These are phyloP conservation scores for Artibeus jamaicensis DNA, from an alignment of 2,797 vertebrate species.

Conservation along the genomic window DNA sequence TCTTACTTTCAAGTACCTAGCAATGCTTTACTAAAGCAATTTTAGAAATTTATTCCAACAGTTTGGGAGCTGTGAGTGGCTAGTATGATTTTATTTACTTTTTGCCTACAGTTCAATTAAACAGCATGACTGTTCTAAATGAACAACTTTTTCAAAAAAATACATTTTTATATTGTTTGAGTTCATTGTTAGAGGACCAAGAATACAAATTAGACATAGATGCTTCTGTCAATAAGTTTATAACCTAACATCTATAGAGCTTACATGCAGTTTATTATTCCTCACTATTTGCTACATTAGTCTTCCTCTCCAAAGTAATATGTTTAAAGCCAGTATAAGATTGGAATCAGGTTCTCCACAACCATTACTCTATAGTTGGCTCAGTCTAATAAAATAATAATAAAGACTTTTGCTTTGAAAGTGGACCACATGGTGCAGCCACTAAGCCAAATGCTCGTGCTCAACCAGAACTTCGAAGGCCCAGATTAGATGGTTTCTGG, in stretches of 20 bases:
- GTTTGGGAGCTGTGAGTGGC: not conserved
- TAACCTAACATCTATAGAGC: not conserved
- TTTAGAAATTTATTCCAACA: not conserved
- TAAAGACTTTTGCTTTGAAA: not conserved
- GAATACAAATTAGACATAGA: not conserved
- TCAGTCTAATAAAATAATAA: not conserved
- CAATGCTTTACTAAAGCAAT: not conserved
- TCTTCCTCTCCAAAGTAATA: not conserved
- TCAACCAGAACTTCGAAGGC: not conserved
- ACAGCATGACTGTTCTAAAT: not conserved
- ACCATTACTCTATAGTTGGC: not conserved
- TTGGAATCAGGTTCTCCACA: not conserved
- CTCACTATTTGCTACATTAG: not conserved
- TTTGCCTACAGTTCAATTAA: not conserved
- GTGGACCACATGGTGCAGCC: not conserved
- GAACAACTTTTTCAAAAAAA: not conserved
- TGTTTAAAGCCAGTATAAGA: not conserved
- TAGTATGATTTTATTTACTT: not conserved
- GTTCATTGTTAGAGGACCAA: not conserved
- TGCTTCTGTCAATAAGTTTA: not conserved
- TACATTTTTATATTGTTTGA: not conserved
- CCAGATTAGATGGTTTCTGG: conserved; percentile 13
- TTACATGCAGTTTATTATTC: not conserved
- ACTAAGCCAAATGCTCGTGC: not conserved
- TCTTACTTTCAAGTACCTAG: not conserved